Conservation (phyloP, 2,888 invertebrate genomes). For the Euzetes globulus region DNA sequence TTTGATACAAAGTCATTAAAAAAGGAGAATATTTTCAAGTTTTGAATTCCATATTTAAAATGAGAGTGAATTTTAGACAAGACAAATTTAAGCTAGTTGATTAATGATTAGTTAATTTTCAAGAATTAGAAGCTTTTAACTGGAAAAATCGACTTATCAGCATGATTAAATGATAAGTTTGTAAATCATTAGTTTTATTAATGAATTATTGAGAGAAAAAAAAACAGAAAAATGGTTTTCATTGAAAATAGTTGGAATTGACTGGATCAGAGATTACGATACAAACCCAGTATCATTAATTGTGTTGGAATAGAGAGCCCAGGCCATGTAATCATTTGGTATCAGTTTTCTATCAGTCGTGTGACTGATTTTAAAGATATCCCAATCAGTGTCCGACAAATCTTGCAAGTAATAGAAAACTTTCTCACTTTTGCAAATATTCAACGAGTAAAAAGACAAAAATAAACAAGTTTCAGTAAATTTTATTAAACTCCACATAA, state of each 20-base stretch:
- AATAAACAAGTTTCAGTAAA: background rate
- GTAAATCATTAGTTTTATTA: no score
- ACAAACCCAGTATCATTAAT: slow-evolving; percentile 59
- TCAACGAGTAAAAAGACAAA: background rate
- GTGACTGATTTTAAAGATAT: background rate
- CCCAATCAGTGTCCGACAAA: background rate
- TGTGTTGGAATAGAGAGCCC: slow-evolving; percentile 16
- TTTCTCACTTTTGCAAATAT: background rate
- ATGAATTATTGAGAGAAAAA: no score
- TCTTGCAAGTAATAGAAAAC: slow-evolving; percentile 10
- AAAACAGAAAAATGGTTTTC: no score
- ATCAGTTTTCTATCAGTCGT: background rate
- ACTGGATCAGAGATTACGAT: background rate
- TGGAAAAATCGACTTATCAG: no score
- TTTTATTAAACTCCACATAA: background rate
- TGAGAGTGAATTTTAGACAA: no score
- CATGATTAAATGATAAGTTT: no score
- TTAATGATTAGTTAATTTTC: no score
- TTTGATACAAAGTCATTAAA: background rate
- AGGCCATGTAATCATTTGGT: background rate
- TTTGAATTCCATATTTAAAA: no score
- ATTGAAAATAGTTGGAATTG: no score
- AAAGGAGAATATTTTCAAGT: background rate
- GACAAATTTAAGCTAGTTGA: no score
- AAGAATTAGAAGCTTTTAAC: no score